These are phyloP conservation scores for Atopsyche davidsoni DNA, from an alignment of 1,140 invertebrate species.

Conservation along the genomic window DNA sequence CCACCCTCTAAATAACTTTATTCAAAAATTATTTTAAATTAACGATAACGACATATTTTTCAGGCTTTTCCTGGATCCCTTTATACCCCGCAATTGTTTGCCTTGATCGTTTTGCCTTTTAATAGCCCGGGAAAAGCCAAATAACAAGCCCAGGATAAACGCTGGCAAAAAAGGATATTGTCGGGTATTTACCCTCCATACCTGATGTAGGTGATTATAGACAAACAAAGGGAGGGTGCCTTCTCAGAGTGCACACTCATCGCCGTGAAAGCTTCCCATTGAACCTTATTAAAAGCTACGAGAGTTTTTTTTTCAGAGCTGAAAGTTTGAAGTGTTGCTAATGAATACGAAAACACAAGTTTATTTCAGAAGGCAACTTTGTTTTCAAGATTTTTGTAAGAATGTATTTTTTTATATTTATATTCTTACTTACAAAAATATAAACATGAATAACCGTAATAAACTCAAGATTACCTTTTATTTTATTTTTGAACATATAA, in stretches of 20 bases:
- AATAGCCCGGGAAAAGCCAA: slow-evolving; percentile 24
- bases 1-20: slow-evolving; percentile 21
- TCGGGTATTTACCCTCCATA: slow-evolving; percentile 17
- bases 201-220: slow-evolving; percentile 27
- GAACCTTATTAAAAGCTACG: slow-evolving; percentile 25
- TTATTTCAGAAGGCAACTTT: too few relatives aligned
- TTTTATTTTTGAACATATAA: too few relatives aligned
- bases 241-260: slow-evolving; percentile 18
- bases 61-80: slow-evolving; percentile 22
- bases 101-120: slow-evolving; percentile 27
- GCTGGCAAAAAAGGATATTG: slow-evolving; percentile 24
- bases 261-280: slow-evolving; percentile 17
- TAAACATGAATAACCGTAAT: too few relatives aligned
- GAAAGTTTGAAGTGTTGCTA: slow-evolving; percentile 19
- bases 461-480: too few relatives aligned
- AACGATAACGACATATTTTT: slow-evolving; percentile 28
- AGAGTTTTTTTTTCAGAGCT: slow-evolving; percentile 17
- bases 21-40: slow-evolving; percentile 31
- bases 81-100: slow-evolving; percentile 27
- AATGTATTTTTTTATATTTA: too few relatives aligned
- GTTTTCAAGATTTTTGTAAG: too few relatives aligned
- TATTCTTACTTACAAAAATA: too few relatives aligned
- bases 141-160: slow-evolving; percentile 24
- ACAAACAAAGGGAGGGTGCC: slow-evolving; percentile 21
- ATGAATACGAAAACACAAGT: too few relatives aligned